Conservation (phyloP, 2,888 invertebrate species). For the Hanleya hanleyi region DNA sequence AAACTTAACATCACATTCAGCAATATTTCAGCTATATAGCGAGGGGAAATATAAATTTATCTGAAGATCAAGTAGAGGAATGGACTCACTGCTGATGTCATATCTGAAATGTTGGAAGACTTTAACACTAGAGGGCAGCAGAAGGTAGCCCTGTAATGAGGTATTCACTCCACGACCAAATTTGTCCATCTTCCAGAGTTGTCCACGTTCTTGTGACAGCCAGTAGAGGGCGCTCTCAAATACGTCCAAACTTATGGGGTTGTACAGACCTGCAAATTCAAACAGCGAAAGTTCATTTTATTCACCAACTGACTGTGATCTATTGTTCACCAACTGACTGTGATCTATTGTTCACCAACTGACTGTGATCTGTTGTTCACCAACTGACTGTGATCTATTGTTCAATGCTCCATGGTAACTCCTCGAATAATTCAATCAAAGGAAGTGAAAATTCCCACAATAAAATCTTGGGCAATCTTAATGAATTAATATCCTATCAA, state of each 20-base stretch:
- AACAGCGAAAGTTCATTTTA: conserved; percentile 16
- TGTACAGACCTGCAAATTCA: conserved; percentile 76
- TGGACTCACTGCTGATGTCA: conserved; percentile 79
- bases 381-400: too few species aligned
- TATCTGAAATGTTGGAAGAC: conserved; percentile 89
- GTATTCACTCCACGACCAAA: conserved; percentile 95
- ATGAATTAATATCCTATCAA: too few species aligned
- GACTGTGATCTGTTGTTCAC: too few species aligned
- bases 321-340: too few species aligned
- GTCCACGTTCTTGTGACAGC: conserved; percentile 92
- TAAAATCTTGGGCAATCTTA: too few species aligned
- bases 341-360: background rate
- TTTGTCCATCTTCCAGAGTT: conserved; percentile 93
- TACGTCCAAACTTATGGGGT: conserved; percentile 91
- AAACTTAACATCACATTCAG: too few species aligned
- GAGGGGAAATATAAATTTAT: too few species aligned
- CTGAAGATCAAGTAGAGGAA: too few species aligned
- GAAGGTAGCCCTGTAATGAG: conserved; percentile 86
- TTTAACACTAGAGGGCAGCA: conserved; percentile 87
- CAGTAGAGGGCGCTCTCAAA: conserved; percentile 95
- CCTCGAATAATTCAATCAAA: too few species aligned
- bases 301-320: background rate
- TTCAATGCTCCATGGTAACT: too few species aligned
- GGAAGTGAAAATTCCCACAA: too few species aligned
- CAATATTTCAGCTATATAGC: too few species aligned